Percentiles rank a stretch among this genome's conserved stretches.
Conservation (phyloP, 2,113 vertebrate genomes). For the Procavia capensis region DNA sequence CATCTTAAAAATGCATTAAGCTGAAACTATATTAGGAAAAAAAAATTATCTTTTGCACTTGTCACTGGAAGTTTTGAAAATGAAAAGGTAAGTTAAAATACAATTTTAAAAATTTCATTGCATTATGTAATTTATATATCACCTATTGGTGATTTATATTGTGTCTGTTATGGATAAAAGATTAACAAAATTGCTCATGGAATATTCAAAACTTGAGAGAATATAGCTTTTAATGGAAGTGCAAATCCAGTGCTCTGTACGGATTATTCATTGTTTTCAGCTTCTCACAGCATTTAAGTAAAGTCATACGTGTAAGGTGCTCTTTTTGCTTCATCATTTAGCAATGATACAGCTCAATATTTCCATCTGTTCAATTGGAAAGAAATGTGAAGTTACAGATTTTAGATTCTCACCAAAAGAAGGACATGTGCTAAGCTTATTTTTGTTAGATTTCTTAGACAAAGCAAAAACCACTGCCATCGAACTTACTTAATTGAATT, state of each 20-base stretch:
- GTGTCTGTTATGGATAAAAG: neutral
- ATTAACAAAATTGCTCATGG: slow-evolving; percentile 49
- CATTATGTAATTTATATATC: neutral
- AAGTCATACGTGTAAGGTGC: neutral
- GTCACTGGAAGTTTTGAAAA: neutral
- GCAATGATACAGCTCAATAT: slow-evolving; percentile 14
- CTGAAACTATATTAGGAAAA: neutral
- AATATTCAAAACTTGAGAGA: slow-evolving; percentile 40
- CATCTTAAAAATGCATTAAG: slow-evolving; percentile 26
- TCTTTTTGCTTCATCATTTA: slow-evolving; percentile 28
- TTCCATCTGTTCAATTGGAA: slow-evolving; percentile 19
- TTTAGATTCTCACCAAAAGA: slow-evolving; percentile 4
- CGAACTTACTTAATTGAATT: slow-evolving; percentile 23
- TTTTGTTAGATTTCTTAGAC: neutral
- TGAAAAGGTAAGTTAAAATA: slow-evolving; percentile 11
- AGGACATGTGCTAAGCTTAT: neutral
- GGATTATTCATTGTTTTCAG: slow-evolving; percentile 57
- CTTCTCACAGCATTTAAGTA: slow-evolving; percentile 16
- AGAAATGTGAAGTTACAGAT: neutral
- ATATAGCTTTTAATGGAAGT: slow-evolving; percentile 38
- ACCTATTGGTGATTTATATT: neutral
- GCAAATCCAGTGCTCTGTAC: neutral
- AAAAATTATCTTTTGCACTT: slow-evolving; percentile 32
- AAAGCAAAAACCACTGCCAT: too few species aligned
- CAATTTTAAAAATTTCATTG: neutral